Evolutionary conservation across 2,888 invertebrate species (phyloP).

Genomic region (Nemurella pictetii): DNA sequence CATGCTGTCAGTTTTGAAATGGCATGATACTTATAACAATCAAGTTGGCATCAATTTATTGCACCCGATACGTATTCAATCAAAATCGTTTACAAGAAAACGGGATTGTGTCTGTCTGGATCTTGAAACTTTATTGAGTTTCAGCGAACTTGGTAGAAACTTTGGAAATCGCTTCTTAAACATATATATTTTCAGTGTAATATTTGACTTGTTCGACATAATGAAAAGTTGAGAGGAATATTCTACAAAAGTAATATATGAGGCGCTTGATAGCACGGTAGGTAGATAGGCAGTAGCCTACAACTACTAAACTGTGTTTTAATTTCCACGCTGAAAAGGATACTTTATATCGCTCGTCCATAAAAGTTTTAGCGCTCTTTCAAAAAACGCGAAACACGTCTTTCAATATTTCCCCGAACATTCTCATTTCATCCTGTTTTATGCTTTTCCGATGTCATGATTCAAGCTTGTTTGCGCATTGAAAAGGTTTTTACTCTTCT

Average conservation of each 20-base stretch:
- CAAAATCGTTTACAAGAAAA: not conserved
- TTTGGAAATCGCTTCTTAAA: not conserved
- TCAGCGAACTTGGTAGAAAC: not conserved
- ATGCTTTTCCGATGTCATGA: not conserved
- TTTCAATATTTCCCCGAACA: not conserved
- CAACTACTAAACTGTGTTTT: not conserved
- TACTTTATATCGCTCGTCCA: not conserved
- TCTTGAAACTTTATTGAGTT: not conserved
- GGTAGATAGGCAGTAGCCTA: too few species aligned
- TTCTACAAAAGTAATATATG: not conserved
- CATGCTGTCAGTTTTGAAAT: conserved; percentile 9
- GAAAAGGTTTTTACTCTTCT: conserved; percentile 21
- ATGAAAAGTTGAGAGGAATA: not conserved
- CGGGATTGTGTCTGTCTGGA: not conserved
- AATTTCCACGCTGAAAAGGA: not conserved
- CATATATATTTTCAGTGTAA: not conserved
- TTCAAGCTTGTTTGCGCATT: conserved; percentile 2
- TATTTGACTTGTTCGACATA: not conserved
- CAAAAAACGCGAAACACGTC: not conserved
- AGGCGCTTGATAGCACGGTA: not conserved
- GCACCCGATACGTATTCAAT: conserved; percentile 9
- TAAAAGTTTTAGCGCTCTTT: conserved; percentile 6
- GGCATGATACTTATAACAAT: not conserved
- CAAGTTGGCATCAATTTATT: conserved; percentile 8
- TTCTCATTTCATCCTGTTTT: conserved; percentile 9